Evolutionary conservation across 2,113 vertebrate species (phyloP).

Genomic region (Hoplias malabaricus): DNA sequence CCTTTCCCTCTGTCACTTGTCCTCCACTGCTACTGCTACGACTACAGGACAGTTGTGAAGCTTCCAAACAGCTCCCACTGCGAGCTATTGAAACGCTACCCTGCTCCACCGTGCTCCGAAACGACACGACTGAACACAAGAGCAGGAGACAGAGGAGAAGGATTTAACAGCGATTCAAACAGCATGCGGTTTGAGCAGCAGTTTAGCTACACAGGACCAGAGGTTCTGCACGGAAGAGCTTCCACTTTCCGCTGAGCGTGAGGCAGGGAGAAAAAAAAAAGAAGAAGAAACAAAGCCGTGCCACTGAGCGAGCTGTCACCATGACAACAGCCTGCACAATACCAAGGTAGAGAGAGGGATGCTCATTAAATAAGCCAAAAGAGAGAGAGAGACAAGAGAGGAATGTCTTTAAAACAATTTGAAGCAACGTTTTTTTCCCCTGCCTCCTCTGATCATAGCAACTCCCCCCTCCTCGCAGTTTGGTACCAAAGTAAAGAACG

Average conservation of each 20-base stretch:
- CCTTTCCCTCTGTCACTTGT: not conserved
- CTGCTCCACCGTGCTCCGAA: not conserved
- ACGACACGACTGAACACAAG: not conserved
- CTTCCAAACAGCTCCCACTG: not conserved
- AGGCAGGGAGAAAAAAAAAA: no score
- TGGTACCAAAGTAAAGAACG: not conserved
- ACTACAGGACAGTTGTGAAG: not conserved
- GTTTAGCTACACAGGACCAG: not conserved
- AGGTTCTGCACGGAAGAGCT: not conserved
- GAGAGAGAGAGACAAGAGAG: not conserved
- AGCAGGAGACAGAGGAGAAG: not conserved
- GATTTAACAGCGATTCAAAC: not conserved
- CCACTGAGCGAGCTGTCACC: not conserved
- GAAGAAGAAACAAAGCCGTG: slow-evolving; percentile 15
- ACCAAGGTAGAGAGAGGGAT: not conserved
- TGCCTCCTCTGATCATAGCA: not conserved
- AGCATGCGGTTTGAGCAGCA: not conserved
- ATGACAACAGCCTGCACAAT: slow-evolving; percentile 23
- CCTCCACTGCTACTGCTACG: not conserved
- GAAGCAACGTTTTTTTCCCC: not conserved
- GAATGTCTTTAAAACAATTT: not conserved
- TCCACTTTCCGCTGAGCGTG: not conserved
- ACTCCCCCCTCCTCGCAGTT: not conserved
- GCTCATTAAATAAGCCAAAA: not conserved
- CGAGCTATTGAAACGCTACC: not conserved